Evolutionary conservation across 2,888 invertebrate genomes (phyloP).

Genomic region (Horisme vitalbata): DNA sequence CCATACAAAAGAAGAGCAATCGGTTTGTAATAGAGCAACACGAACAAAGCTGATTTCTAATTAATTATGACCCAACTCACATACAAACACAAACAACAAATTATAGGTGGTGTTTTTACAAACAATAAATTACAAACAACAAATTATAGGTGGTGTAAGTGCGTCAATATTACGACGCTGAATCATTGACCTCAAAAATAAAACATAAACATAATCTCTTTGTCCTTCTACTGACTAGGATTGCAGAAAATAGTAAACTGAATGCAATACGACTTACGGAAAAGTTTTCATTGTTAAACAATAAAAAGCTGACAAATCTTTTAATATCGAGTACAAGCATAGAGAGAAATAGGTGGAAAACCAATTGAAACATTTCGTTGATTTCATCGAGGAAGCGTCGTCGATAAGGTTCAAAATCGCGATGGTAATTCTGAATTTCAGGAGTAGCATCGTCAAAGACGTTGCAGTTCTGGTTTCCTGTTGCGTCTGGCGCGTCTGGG

Average conservation of each 20-base stretch:
- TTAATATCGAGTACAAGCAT: too few relatives aligned
- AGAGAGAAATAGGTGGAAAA: too few relatives aligned
- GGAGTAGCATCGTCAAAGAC: conserved; percentile 42
- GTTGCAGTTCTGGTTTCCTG: conserved; percentile 57
- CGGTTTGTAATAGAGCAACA: neutral
- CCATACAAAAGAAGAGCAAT: neutral
- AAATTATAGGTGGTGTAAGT: neutral
- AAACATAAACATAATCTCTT: neutral
- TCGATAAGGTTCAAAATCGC: conserved; percentile 20
- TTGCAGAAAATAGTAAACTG: too few relatives aligned
- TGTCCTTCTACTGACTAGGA: neutral
- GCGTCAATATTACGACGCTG: conserved; percentile 1
- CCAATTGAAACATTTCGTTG: too few relatives aligned
- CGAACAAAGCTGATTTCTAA: neutral
- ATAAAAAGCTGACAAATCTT: too few relatives aligned
- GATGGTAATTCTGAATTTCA: conserved; percentile 30
- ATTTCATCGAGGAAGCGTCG: neutral
- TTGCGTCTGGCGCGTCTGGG: conserved; percentile 68
- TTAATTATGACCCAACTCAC: neutral
- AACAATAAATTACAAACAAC: neutral
- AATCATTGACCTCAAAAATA: conserved; percentile 40
- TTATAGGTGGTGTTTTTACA: neutral
- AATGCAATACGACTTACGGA: neutral
- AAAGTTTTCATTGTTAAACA: too few relatives aligned
- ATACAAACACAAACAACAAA: neutral